These are phyloP conservation scores for Margarornis squamiger DNA, from an alignment of 2,797 vertebrate genomes.

Conservation along the genomic window DNA sequence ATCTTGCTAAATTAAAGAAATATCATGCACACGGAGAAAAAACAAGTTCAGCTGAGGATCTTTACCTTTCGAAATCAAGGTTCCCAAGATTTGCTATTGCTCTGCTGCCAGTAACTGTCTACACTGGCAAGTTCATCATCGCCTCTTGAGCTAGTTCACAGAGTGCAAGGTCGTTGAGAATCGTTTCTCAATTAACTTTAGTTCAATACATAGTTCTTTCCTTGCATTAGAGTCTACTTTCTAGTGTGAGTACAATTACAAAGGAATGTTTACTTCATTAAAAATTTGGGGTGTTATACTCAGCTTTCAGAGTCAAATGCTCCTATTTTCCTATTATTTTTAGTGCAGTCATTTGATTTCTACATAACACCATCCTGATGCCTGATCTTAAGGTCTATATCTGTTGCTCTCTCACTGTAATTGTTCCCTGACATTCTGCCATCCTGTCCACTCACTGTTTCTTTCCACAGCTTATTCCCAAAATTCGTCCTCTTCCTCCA, in stretches of 20 bases:
- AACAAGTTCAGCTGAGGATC: neutral
- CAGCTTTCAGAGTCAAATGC: neutral
- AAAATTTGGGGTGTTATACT: neutral
- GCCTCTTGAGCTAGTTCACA: neutral
- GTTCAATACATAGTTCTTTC: neutral
- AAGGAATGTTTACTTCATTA: neutral
- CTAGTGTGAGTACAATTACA: neutral
- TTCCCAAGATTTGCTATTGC: neutral
- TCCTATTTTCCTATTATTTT: neutral
- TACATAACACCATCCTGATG: neutral
- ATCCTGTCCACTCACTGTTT: neutral
- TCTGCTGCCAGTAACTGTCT: neutral
- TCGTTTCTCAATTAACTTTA: neutral
- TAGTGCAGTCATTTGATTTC: neutral
- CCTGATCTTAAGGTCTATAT: neutral
- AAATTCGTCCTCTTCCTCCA: neutral
- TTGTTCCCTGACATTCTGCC: neutral
- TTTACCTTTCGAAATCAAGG: neutral
- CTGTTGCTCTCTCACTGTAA: neutral
- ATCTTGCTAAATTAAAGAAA: neutral
- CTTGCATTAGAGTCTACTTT: neutral
- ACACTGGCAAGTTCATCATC: neutral
- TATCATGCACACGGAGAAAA: fast-evolving
- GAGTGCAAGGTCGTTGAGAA: neutral
- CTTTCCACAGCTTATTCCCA: neutral